Percentiles rank a stretch among this genome's conserved stretches.
Evolutionary conservation across 2,797 vertebrate species (phyloP).

Genomic region (Arrhamphus sclerolepis): DNA sequence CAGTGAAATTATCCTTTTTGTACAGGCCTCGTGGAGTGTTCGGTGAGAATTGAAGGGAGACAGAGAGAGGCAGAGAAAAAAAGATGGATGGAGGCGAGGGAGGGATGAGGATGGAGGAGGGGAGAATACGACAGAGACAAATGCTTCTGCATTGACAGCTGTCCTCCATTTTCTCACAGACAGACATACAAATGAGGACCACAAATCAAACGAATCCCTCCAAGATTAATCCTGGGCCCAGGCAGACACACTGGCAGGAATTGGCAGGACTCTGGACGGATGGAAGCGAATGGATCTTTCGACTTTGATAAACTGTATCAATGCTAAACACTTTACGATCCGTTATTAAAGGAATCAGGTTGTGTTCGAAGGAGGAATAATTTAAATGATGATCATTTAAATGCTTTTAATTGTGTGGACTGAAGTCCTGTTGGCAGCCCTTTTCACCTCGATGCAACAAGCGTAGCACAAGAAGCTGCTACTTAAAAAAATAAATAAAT

Average conservation of each 20-base stretch:
- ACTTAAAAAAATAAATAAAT: no score
- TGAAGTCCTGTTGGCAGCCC: no score
- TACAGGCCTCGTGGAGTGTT: slow-evolving; percentile 63
- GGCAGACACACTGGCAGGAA: slow-evolving; percentile 53
- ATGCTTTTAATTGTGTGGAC: not conserved
- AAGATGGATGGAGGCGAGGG: slow-evolving; percentile 75
- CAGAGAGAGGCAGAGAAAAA: slow-evolving; percentile 30
- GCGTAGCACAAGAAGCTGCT: no score
- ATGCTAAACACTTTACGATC: slow-evolving; percentile 70
- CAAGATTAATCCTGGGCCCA: slow-evolving; percentile 67
- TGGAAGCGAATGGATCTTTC: slow-evolving; percentile 64
- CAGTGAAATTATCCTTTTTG: slow-evolving; percentile 80
- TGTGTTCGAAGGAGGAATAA: slow-evolving; percentile 26
- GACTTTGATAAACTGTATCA: slow-evolving; percentile 78
- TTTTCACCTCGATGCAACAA: no score
- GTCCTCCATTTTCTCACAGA: slow-evolving; percentile 82
- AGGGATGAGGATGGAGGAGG: slow-evolving; percentile 58
- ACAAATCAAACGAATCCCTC: slow-evolving; percentile 77
- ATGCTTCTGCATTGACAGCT: slow-evolving; percentile 84
- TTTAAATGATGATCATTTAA: slow-evolving; percentile 25
- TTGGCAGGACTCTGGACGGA: slow-evolving; percentile 65
- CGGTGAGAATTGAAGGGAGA: slow-evolving; percentile 58
- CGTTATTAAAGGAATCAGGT: slow-evolving; percentile 62
- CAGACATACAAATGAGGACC: slow-evolving; percentile 80
- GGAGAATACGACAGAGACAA: slow-evolving; percentile 81